A percentile compares a stretch with the other conserved stretches of the same genome.
Conservation (phyloP, 2,888 invertebrate species). For the Acrocyrtus sp. region DNA sequence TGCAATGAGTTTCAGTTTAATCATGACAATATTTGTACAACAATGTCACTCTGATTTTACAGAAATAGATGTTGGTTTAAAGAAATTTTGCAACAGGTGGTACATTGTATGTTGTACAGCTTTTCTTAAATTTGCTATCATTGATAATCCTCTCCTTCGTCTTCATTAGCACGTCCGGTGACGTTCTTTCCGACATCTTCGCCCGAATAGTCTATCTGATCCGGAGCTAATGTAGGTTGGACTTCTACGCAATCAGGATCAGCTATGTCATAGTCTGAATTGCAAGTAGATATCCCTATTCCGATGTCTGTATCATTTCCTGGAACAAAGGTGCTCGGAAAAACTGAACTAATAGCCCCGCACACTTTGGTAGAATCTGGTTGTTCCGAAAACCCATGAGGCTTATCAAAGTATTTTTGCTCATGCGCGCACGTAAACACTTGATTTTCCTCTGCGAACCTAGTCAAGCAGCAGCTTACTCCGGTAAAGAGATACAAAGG, state of each 20-base stretch:
- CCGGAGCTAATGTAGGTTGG: background rate
- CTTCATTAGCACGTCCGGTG: too few species aligned
- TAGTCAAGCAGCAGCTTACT: slow-evolving; percentile 16
- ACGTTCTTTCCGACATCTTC: too few species aligned
- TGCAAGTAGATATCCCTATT: background rate
- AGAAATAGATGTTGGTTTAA: too few species aligned
- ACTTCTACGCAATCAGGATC: too few species aligned
- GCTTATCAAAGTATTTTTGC: background rate
- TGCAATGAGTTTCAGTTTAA: too few species aligned
- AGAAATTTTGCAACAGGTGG: too few species aligned
- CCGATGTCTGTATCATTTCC: background rate
- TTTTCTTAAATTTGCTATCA: too few species aligned
- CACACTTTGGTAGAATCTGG: slow-evolving; percentile 6
- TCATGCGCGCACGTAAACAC: background rate
- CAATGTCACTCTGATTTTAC: too few species aligned
- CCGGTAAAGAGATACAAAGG: slow-evolving; percentile 22
- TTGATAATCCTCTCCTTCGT: too few species aligned
- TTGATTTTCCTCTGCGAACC: background rate
- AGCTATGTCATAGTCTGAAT: too few species aligned
- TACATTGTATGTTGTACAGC: too few species aligned
- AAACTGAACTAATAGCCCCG: background rate
- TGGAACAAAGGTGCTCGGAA: background rate
- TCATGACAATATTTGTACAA: too few species aligned
- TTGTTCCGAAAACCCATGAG: background rate
- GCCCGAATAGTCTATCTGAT: background rate